Base-by-base conservation (phyloP, 2,797 vertebrate species). In the Sebastes itinus region DNA sequence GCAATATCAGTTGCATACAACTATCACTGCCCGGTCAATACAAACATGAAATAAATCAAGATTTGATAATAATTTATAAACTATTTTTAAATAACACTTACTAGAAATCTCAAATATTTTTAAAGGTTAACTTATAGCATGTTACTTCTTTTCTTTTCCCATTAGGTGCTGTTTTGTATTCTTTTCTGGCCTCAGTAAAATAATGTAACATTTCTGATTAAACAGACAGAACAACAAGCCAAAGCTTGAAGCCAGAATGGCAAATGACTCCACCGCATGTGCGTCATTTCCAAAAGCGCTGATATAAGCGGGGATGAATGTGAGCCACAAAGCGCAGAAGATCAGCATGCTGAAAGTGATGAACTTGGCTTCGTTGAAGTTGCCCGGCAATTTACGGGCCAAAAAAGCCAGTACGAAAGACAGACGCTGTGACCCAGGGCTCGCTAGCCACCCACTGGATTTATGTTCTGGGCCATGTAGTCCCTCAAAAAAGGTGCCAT, bases 281-380 rank as follows among this genome's bases (percentile, higher is more conserved):
- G 93, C 92, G 69, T 95, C 94, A 62, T 93, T 95, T 68, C 95
- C 95, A 69, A 94, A 94, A 14, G 95, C 91, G 79, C 94, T 96
- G 54, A 96, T 82, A 42, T 96, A 96, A 11, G 95, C 95, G 23
- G 95, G 95, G n/a, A 96, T 91, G 75, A 96, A 96, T n/a, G 95
- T 91, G n/a, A 96, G 70, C 95, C 95, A 96, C 52, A 96, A 95
- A 4, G 94, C 93, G 70, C 93, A 95, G 81, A 96, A 96, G 78
- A 96, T 95, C 66, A 96, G 61, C 91, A 96, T 96, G 75, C 94
- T 96, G 54, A 96, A 96, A 13, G 95, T 96, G 65, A 96, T 96
- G 60, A 90, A 95, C 75, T 94, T 96, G 6, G 95, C 95, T 54
- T 96, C 95, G 0, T 96, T 96, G 77, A 96, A 95, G 78, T 95